Base-by-base conservation (phyloP, 2,113 vertebrate species). In the Beaufortia kweichowensis region DNA sequence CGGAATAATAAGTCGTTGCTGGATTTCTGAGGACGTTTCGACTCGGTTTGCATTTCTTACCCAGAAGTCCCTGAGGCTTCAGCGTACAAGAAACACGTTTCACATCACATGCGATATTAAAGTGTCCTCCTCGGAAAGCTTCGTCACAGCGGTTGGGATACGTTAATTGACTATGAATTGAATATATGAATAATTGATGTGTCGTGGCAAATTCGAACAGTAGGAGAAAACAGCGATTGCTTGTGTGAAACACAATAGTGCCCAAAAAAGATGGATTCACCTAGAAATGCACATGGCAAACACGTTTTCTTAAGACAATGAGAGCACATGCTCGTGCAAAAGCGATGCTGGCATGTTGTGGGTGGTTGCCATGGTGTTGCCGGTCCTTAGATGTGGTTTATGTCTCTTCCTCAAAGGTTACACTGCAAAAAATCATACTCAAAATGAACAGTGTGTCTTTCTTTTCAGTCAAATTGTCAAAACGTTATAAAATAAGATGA, bases 1-100 rank as follows among this genome's bases (percentile, higher is more conserved):
- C 46, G 23, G 81, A 85, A 85, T 83, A 79, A 82, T 83, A 83
- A 83, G 77, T 71, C 61, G 26, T 17, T 12, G 70, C 24, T 12
- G 48, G 66, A 67, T 71, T 62, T 48, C 41, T 29, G 57, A 19
- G 61, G 75, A 57, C 4, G 24, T 70, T 81, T 78, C 29, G 68
- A 75, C 72, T 61, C 70, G 53, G 73, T 75, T 59, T 61, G 43
- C 26, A 31, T 76, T 68, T 60, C 55, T 6, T 19, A 48, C 23
- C 19, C 23, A 3, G 63, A 71, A 64, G 31, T 33, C 15, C 59
- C 26, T 46, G 21, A 53, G 60, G 39, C 33, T 60, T 28, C 17
- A 12, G 26, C 46, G 39, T 35, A 23, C 7, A 26, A 64, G 53
- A 72, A 56, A 57, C 53, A 68, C 6, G 63, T 65, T 67, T 57